Percentiles rank a stretch among this genome's conserved stretches.
Conservation (phyloP, 2,888 invertebrate species). For the Scrobipalpa atriplicella region DNA sequence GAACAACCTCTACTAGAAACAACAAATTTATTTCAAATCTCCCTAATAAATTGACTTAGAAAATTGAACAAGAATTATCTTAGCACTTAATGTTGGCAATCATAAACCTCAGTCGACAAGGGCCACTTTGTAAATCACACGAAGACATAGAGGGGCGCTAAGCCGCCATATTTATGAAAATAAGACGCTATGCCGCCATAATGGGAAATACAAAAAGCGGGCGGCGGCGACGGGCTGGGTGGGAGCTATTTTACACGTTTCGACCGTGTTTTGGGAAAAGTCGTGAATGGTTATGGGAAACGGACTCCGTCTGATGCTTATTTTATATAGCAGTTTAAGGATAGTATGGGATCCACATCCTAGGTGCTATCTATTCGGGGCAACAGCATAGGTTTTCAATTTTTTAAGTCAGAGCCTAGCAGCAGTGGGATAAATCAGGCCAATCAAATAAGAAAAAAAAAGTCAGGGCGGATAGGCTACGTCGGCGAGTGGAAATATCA, state of each 20-base stretch:
- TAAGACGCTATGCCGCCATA: slow-evolving; percentile 76
- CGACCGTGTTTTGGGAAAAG: slow-evolving; percentile 35
- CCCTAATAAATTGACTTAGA: not conserved
- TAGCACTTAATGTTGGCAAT: slow-evolving; percentile 26
- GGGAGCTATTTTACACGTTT: slow-evolving; percentile 35
- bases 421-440: too few species aligned
- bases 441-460: too few species aligned
- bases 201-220: slow-evolving; percentile 80
- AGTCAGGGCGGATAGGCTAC: too few species aligned
- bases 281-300: too few species aligned
- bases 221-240: slow-evolving; percentile 48
- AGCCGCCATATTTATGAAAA: slow-evolving; percentile 80
- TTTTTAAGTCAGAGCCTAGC: too few species aligned
- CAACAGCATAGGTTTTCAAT: too few species aligned
- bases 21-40: not conserved
- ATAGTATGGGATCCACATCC: too few species aligned
- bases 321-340: too few species aligned
- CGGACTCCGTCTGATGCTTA: too few species aligned
- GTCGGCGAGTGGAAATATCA: too few species aligned
- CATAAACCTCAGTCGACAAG: slow-evolving; percentile 31
- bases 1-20: too few species aligned
- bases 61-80: slow-evolving; percentile 22
- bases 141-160: slow-evolving; percentile 73
- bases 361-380: too few species aligned
- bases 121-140: slow-evolving; percentile 32